Conservation (phyloP, 2,113 vertebrate species). For the Beaufortia kweichowensis region DNA sequence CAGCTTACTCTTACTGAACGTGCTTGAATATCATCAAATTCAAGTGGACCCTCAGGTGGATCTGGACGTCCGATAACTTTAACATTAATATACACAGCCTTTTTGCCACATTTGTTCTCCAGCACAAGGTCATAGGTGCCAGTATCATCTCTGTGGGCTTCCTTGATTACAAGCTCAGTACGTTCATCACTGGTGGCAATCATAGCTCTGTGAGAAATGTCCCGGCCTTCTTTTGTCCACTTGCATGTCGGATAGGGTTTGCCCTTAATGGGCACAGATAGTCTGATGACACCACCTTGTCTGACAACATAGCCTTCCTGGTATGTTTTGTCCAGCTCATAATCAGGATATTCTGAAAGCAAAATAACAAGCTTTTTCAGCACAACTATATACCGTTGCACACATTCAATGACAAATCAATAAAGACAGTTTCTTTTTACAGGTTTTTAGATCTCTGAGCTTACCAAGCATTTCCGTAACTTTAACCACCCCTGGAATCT, state of each 20-base stretch:
- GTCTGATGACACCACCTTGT: slow-evolving; percentile 90
- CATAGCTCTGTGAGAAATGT: slow-evolving; percentile 93
- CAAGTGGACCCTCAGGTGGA: slow-evolving; percentile 92
- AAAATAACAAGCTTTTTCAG: slow-evolving; percentile 7
- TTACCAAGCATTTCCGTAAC: slow-evolving; percentile 98
- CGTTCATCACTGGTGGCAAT: slow-evolving; percentile 90
- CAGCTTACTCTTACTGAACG: slow-evolving; percentile 96
- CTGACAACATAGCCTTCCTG: slow-evolving; percentile 91
- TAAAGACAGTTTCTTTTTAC: not conserved
- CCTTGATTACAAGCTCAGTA: slow-evolving; percentile 97
- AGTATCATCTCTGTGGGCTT: slow-evolving; percentile 92
- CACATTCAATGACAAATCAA: not conserved
- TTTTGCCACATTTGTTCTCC: slow-evolving; percentile 98
- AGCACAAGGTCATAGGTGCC: slow-evolving; percentile 92
- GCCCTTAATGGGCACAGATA: slow-evolving; percentile 94
- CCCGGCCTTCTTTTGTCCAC: slow-evolving; percentile 98
- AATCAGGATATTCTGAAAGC: slow-evolving; percentile 90
- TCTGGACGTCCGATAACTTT: slow-evolving; percentile 96
- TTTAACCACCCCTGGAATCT: slow-evolving; percentile 93
- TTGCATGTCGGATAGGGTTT: slow-evolving; percentile 94
- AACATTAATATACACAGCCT: slow-evolving; percentile 94
- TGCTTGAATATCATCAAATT: slow-evolving; percentile 95
- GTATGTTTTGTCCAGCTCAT: slow-evolving; percentile 87
- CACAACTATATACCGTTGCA: not conserved
- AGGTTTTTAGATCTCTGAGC: slow-evolving; percentile 38